Evolutionary conservation across 2,113 vertebrate genomes (phyloP).

Genomic region (Myrmecophaga tridactyla): DNA sequence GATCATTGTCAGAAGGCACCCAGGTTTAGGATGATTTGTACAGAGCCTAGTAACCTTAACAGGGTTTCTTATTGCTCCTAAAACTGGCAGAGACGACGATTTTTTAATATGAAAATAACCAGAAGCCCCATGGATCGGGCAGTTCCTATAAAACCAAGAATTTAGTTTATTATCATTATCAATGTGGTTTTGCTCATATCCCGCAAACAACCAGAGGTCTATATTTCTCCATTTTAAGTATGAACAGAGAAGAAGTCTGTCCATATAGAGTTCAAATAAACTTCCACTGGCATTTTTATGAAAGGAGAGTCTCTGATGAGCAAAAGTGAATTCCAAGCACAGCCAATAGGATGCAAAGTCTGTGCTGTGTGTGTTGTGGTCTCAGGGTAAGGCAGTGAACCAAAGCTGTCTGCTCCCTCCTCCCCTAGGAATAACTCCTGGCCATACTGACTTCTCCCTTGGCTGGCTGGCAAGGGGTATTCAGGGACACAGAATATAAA

Average conservation of each 20-base stretch:
- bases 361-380: background rate
- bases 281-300: background rate
- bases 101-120: background rate
- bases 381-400: background rate
- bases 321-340: background rate
- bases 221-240: background rate
- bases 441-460: background rate
- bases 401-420: background rate
- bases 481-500: background rate
- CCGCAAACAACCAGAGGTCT: background rate
- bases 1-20: no score
- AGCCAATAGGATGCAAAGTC: background rate
- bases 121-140: background rate
- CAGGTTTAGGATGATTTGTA: no score
- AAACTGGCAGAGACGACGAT: background rate
- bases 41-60: no score
- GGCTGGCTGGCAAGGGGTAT: background rate
- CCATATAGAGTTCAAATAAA: background rate
- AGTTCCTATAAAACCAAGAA: background rate
- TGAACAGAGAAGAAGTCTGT: background rate
- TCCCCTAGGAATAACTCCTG: background rate
- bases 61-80: background rate
- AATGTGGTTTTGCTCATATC: background rate
- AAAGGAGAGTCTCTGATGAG: background rate
- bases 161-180: background rate